Conservation (phyloP, 2,888 invertebrate genomes). For the Erebia aethiops region DNA sequence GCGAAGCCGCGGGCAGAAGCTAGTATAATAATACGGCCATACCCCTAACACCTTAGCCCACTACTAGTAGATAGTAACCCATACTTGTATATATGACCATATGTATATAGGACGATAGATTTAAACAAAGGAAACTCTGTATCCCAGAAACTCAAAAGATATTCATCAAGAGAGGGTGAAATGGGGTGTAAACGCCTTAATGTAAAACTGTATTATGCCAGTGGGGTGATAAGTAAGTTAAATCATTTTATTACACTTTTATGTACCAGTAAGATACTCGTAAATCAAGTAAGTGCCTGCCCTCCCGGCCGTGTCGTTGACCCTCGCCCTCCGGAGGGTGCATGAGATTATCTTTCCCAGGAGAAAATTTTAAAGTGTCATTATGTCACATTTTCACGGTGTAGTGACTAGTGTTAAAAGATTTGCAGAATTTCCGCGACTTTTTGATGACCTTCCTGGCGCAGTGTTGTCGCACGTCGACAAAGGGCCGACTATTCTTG, state of each 20-base stretch:
- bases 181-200: not conserved
- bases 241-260: slow-evolving; percentile 15
- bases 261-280: slow-evolving; percentile 9
- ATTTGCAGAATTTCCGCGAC: not conserved
- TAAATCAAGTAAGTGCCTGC: slow-evolving; percentile 16
- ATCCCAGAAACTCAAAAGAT: no score
- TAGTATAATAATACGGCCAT: no score
- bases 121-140: no score
- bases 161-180: not conserved
- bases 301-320: slow-evolving; percentile 11
- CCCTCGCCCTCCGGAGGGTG: slow-evolving; percentile 17
- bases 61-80: no score
- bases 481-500: slow-evolving; percentile 29
- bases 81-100: no score
- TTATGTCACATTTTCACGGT: slow-evolving; percentile 7
- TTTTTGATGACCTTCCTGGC: no score
- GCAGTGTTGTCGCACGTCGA: slow-evolving; percentile 15
- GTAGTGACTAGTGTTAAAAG: not conserved
- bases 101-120: no score
- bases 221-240: slow-evolving; percentile 17
- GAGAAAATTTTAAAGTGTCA: slow-evolving; percentile 22
- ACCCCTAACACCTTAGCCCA: no score
- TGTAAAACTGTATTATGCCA: slow-evolving; percentile 1
- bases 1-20: no score
- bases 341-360: slow-evolving; percentile 20